These are phyloP conservation scores for Ylistrum balloti DNA, from an alignment of 1,140 invertebrate species.

Conservation along the genomic window DNA sequence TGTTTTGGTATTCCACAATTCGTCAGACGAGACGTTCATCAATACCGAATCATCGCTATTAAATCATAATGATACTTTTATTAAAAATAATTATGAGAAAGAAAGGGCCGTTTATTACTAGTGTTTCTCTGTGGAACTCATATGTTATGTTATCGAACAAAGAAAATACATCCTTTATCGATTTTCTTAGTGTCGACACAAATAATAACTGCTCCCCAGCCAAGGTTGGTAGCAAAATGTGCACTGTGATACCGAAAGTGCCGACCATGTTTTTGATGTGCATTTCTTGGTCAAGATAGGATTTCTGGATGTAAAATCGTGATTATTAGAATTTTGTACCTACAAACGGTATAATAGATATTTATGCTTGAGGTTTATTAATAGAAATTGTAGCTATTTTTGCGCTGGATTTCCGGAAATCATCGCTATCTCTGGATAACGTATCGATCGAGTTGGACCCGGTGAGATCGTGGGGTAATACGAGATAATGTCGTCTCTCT, in stretches of 20 bases:
- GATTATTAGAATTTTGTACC: background rate
- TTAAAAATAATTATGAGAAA: background rate
- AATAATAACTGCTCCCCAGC: slow-evolving; percentile 28
- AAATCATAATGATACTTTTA: background rate
- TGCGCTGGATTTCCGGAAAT: slow-evolving; percentile 4
- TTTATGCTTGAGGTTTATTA: background rate
- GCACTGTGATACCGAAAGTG: slow-evolving; percentile 9
- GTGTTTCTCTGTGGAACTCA: background rate
- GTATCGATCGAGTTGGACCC: slow-evolving; percentile 14
- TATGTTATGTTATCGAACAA: slow-evolving; percentile 4
- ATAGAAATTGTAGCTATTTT: background rate
- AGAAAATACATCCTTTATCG: slow-evolving; percentile 35
- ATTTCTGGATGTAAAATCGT: background rate
- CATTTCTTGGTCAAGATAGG: background rate
- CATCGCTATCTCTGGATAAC: background rate
- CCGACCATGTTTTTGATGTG: slow-evolving; percentile 32
- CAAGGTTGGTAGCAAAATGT: slow-evolving; percentile 33
- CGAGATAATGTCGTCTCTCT: background rate
- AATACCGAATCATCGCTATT: no score
- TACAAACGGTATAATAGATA: background rate
- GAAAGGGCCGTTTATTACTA: background rate
- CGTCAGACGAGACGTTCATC: background rate
- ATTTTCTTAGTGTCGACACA: background rate
- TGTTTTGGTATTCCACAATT: no score
- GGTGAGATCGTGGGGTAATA: background rate